These are phyloP conservation scores for Chelon labrosus DNA, from an alignment of 2,797 vertebrate genomes.

Conservation along the genomic window DNA sequence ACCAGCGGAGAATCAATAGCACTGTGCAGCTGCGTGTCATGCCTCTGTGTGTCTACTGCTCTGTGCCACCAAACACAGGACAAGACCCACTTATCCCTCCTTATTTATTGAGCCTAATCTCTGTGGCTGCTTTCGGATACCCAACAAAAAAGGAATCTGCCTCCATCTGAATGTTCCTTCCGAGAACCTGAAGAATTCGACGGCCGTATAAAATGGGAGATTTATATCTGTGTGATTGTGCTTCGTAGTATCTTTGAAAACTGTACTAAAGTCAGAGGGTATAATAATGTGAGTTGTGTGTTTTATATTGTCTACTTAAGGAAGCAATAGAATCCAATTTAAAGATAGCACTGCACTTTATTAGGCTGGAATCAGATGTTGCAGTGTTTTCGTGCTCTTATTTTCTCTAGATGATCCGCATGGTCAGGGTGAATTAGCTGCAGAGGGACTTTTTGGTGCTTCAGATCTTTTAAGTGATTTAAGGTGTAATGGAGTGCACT, in stretches of 20 bases:
- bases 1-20: slow-evolving; percentile 84
- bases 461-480: slow-evolving; percentile 85
- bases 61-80: slow-evolving; percentile 79
- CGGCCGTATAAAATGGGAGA: slow-evolving; percentile 46
- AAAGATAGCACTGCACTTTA: slow-evolving; percentile 46
- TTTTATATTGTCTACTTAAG: slow-evolving; percentile 46
- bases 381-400: slow-evolving; percentile 61
- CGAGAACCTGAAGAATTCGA: slow-evolving; percentile 39
- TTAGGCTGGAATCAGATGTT: slow-evolving; percentile 61
- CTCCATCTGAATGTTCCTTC: slow-evolving; percentile 52
- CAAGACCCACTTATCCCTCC: slow-evolving; percentile 79
- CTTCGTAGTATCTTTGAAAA: slow-evolving; percentile 32
- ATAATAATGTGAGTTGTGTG: slow-evolving; percentile 40
- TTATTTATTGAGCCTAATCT: slow-evolving; percentile 79
- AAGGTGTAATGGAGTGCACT: slow-evolving; percentile 85
- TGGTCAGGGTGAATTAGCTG: slow-evolving; percentile 79
- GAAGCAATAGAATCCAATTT: slow-evolving; percentile 33
- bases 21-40: slow-evolving; percentile 83
- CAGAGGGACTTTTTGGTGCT: slow-evolving; percentile 78
- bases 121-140: slow-evolving; percentile 62
- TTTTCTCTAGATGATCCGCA: slow-evolving; percentile 70
- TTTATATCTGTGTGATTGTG: slow-evolving; percentile 44
- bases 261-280: neutral
- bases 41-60: slow-evolving; percentile 77
- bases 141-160: slow-evolving; percentile 58